Evolutionary conservation across 2,113 vertebrate species (phyloP).

Genomic region (Pituophis catenifer): DNA sequence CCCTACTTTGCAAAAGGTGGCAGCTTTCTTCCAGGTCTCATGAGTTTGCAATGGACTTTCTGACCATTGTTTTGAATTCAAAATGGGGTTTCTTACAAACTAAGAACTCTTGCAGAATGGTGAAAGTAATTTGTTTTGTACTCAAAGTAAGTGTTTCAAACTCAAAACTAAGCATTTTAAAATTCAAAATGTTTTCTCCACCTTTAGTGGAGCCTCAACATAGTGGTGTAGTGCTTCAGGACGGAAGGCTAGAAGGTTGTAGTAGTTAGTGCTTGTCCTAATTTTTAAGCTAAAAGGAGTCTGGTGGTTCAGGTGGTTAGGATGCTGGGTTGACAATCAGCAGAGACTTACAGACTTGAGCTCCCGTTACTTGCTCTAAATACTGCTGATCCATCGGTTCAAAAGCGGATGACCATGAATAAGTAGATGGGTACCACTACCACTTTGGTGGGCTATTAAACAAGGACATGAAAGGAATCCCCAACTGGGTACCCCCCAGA

Average conservation of each 20-base stretch:
- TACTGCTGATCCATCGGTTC: neutral
- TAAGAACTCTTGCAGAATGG: neutral
- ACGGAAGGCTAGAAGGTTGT: neutral
- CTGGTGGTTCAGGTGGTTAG: neutral
- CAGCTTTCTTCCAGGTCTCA: neutral
- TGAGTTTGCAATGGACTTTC: neutral
- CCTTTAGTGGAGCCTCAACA: neutral
- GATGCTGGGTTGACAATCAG: neutral
- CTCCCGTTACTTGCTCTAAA: neutral
- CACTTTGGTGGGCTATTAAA: neutral
- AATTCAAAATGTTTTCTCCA: neutral
- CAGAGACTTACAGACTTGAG: neutral
- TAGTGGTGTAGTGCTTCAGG: neutral
- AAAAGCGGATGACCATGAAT: neutral
- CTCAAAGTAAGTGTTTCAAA: neutral
- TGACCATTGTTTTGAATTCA: neutral
- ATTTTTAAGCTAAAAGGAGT: neutral
- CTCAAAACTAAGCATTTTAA: neutral
- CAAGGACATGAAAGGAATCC: neutral
- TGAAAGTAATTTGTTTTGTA: neutral
- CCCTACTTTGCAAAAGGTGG: neutral
- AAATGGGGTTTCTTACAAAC: neutral
- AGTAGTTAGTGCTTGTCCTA: neutral
- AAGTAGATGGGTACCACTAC: neutral
- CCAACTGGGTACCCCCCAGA: neutral